phyloP scores from a whole-genome alignment of 2,888 invertebrate species.

The Julus scandinavius region DNA sequence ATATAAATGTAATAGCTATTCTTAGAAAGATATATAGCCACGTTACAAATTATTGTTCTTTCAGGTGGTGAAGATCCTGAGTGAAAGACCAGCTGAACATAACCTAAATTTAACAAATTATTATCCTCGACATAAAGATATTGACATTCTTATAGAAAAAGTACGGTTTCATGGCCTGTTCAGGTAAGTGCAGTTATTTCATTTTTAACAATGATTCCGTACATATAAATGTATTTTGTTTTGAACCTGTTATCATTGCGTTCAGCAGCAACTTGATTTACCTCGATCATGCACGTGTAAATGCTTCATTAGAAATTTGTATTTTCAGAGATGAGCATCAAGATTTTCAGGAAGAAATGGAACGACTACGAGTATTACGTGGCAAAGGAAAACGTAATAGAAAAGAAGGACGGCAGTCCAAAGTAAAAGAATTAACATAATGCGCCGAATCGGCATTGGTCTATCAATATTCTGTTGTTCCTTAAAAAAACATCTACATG shows the following conservation, averaged over 20 bases:
- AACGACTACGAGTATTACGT: neutral
- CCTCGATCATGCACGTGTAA: too few species aligned
- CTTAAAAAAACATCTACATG: too few species aligned
- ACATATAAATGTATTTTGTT: too few species aligned
- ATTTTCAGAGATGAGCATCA: conserved; percentile 23
- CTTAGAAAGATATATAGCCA: too few species aligned
- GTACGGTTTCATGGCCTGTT: neutral
- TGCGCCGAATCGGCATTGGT: too few species aligned
- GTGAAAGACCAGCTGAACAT: neutral
- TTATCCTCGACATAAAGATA: neutral
- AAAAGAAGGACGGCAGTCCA: neutral
- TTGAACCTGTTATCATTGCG: too few species aligned
- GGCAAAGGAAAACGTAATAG: neutral
- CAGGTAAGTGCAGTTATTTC: neutral
- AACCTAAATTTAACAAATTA: neutral
- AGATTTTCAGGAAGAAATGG: conserved; percentile 6
- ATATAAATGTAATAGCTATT: too few species aligned
- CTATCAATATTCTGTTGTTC: too few species aligned
- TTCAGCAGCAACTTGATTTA: too few species aligned
- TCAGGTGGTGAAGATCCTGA: neutral
- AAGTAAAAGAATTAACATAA: too few species aligned
- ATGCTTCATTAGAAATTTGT: neutral
- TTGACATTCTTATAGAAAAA: neutral
- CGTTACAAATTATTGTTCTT: neutral
- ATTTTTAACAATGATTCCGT: too few species aligned